A percentile compares a stretch with the other conserved stretches of the same genome.
Evolutionary conservation across 2,797 vertebrate genomes (phyloP).

Genomic region (Brotogeris chrysoptera): DNA sequence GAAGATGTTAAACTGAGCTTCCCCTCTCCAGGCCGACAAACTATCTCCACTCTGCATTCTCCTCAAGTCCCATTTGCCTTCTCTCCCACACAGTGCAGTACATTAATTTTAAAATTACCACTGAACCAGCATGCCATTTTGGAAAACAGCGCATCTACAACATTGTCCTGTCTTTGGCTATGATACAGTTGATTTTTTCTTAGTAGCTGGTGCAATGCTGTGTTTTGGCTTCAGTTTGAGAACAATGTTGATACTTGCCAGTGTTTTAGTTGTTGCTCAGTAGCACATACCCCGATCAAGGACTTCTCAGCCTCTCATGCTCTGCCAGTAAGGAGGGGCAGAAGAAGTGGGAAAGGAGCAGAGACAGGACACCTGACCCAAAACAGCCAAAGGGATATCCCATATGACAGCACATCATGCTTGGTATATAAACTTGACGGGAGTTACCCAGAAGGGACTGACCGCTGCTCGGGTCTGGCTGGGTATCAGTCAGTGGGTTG

Average conservation of each 20-base stretch:
- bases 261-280: not conserved
- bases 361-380: not conserved
- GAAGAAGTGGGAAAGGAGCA: not conserved
- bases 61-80: not conserved
- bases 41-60: not conserved
- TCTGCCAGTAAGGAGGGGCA: not conserved
- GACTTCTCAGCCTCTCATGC: not conserved
- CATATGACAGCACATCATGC: not conserved
- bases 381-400: not conserved
- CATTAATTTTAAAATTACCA: not conserved
- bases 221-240: not conserved
- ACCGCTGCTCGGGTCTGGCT: not conserved
- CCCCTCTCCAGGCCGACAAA: not conserved
- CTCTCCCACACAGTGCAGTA: not conserved
- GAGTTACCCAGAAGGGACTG: not conserved
- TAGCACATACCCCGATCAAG: not conserved
- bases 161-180: not conserved
- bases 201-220: not conserved
- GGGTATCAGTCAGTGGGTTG: not conserved
- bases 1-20: not conserved
- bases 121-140: rapidly evolving
- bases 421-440: not conserved
- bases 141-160: not conserved
- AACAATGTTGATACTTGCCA: not conserved
- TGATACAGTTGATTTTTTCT: not conserved